These are phyloP conservation scores for Euplexia lucipara DNA, from an alignment of 2,888 invertebrate genomes.

Conservation along the genomic window DNA sequence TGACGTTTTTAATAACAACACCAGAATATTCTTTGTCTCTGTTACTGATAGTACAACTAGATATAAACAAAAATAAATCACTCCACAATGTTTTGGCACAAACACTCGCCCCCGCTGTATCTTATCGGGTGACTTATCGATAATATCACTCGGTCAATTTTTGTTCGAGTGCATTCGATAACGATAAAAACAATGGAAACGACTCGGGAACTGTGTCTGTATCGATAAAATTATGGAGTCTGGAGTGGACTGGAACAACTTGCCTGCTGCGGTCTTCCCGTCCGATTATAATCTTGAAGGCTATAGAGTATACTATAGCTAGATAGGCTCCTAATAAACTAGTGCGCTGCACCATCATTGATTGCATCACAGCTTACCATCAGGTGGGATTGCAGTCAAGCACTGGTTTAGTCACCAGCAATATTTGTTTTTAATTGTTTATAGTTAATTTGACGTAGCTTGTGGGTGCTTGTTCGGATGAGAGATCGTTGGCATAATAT, in stretches of 20 bases:
- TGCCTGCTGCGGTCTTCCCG: too few species aligned
- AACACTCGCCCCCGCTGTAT: conserved; percentile 20
- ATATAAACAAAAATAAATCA: conserved; percentile 32
- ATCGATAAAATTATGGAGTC: conserved; percentile 47
- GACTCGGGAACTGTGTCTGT: conserved; percentile 16
- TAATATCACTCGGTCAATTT: conserved; percentile 45
- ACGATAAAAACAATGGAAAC: conserved; percentile 48
- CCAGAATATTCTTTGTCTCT: conserved; percentile 3
- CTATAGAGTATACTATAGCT: too few species aligned
- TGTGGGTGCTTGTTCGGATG: too few species aligned
- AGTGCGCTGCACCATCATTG: too few species aligned
- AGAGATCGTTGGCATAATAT: too few species aligned
- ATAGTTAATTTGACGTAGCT: too few species aligned
- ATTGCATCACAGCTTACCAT: too few species aligned
- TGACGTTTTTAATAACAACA: conserved; percentile 20
- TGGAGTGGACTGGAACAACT: conserved; percentile 2
- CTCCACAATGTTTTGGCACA: conserved; percentile 34
- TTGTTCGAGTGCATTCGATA: conserved; percentile 61
- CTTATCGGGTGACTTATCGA: conserved; percentile 45
- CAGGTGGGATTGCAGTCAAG: too few species aligned
- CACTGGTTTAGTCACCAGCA: too few species aligned
- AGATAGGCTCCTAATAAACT: too few species aligned
- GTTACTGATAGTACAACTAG: conserved; percentile 10
- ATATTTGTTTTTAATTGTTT: too few species aligned
- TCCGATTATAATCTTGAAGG: too few species aligned